Base-by-base conservation (phyloP, 2,797 vertebrate genomes). In the Coregonus sp. region DNA sequence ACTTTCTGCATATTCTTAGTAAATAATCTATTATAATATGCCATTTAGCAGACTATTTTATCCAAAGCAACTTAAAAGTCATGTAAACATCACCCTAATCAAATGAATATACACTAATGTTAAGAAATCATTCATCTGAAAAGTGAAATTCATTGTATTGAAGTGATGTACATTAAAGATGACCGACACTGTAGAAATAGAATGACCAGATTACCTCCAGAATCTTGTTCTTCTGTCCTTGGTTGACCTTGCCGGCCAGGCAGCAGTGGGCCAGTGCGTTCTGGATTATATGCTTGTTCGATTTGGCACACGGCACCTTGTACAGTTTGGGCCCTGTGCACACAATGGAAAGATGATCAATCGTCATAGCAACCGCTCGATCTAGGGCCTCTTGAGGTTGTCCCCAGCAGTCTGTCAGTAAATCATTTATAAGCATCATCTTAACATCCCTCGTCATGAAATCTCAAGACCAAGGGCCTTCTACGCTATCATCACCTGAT, bases 221-320 rank as follows among this genome's bases (percentile, higher is more conserved):
- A 90, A 99, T 98, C 90, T 97, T 99, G 89, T 97, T 98, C 94
- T 99, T 99, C 88, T 97, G 98, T 73, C 96, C 96, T 92, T 99
- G 97, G 63, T 99, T 99, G 82, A 99, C 98, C 92, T 97, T 99
- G 77, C 98, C 98, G 78, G 98, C 98, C 87, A 99, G 90, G 89
- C 98, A 99, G 92, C 98, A 99, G 88, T 99, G 96, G 76, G 98
- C 93, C 84, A 99, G 84, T 0, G 98, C 98, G 75, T 99, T 99
- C 83, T 99, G 98, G 89, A 99, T 98, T 35, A 99, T 99, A 84
- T 99, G 97, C 83, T 99, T 99, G 86, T 99, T 99, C 69, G 98
- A 99, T 92, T 99, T 99, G 88, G 98, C 97, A 88, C 98, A 99
- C 63, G 98, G 98, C 89, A 98, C 98, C 91, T 98, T 99, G 93